These are phyloP conservation scores for Nycticebus coucang DNA, from an alignment of 2,113 vertebrate genomes.

Conservation along the genomic window DNA sequence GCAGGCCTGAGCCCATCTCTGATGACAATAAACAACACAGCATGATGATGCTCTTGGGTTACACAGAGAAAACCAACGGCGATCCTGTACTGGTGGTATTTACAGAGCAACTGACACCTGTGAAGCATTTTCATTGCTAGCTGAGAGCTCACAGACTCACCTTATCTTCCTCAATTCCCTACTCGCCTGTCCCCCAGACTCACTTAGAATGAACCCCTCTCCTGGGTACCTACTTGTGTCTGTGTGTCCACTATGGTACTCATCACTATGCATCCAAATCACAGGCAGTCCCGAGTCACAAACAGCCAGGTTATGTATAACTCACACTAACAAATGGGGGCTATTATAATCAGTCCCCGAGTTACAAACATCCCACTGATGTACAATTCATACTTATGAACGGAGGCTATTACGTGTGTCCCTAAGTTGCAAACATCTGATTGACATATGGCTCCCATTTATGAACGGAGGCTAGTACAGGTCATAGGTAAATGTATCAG, in stretches of 20 bases:
- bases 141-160: neutral
- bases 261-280: neutral
- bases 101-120: neutral
- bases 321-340: too few relatives aligned
- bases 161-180: neutral
- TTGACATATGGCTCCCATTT: too few relatives aligned
- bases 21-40: neutral
- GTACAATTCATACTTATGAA: too few relatives aligned
- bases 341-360: too few relatives aligned
- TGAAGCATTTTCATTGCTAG: neutral
- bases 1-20: neutral
- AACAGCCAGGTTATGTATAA: too few relatives aligned
- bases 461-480: too few relatives aligned
- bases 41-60: neutral
- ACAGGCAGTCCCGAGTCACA: too few relatives aligned
- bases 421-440: too few relatives aligned
- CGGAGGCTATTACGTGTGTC: too few relatives aligned
- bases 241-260: too few relatives aligned
- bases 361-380: too few relatives aligned
- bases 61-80: neutral
- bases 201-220: neutral
- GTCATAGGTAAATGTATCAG: too few relatives aligned
- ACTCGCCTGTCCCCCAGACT: neutral
- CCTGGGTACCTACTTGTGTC: neutral
- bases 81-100: neutral